Conservation (phyloP, 2,113 vertebrate genomes). For the Leucopsar rothschildi region DNA sequence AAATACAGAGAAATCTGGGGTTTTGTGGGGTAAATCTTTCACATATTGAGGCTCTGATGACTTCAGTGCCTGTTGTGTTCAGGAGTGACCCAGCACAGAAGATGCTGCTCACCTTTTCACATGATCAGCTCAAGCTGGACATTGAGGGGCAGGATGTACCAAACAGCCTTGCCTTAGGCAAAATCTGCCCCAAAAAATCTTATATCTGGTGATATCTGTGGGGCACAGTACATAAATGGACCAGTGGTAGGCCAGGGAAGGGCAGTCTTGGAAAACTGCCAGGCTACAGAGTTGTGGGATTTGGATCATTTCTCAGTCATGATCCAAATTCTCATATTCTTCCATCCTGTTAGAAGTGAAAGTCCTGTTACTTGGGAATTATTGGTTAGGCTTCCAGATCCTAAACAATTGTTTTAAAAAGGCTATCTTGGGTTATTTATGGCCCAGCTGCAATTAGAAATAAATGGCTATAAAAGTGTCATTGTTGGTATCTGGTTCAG, state of each 20-base stretch:
- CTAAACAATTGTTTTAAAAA: not conserved
- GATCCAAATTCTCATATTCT: not conserved
- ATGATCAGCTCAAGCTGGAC: not conserved
- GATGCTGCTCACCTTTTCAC: not conserved
- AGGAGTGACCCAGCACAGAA: fast-evolving
- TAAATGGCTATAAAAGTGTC: conserved; percentile 4
- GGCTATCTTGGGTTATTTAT: not conserved
- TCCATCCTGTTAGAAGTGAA: not conserved
- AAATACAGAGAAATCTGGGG: not conserved
- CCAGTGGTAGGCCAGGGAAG: not conserved
- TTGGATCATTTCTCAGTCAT: not conserved
- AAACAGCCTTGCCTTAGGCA: not conserved
- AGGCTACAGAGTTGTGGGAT: not conserved
- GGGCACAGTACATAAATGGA: not conserved
- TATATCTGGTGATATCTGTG: not conserved
- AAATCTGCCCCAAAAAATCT: not conserved
- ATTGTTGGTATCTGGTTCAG: not conserved
- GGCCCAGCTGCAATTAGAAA: not conserved
- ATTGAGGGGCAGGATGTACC: not conserved
- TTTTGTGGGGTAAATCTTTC: fast-evolving
- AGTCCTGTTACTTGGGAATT: not conserved
- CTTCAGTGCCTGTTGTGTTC: not conserved
- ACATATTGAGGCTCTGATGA: not conserved
- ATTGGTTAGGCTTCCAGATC: not conserved
- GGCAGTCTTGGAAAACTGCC: not conserved